Evolutionary conservation across 23 tunicate genomes (phyloP).

Genomic region (Trididemnum miniatum): DNA sequence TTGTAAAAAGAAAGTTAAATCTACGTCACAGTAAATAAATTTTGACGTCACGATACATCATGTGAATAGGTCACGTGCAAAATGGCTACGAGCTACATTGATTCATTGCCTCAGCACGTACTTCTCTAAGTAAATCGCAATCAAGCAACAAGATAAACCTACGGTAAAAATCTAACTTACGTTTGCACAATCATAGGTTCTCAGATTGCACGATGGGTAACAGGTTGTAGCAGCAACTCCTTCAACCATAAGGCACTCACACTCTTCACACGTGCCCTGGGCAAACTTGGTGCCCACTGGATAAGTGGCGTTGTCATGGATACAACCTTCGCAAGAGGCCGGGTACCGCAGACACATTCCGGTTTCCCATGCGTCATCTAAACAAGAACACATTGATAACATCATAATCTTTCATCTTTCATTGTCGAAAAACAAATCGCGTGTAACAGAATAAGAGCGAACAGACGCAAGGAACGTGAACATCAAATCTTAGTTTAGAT

Average conservation of each 20-base stretch:
- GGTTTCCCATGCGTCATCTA: conserved; percentile 67
- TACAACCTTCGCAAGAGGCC: conserved; percentile 70
- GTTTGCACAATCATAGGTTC: conserved; percentile 50
- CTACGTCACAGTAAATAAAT: no score
- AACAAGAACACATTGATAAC: no score
- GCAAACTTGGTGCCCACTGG: conserved; percentile 73
- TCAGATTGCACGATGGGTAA: conserved; percentile 65
- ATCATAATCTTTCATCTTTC: no score
- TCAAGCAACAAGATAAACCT: no score
- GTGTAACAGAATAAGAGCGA: no score
- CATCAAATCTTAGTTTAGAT: no score
- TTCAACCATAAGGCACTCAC: conserved; percentile 56
- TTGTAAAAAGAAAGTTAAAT: no score
- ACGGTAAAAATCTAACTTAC: conserved; percentile 58
- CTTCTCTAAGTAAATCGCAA: no score
- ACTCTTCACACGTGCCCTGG: conserved; percentile 80
- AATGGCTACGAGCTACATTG: background rate
- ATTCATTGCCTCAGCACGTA: background rate
- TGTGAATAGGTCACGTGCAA: background rate
- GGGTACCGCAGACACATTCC: conserved; percentile 70
- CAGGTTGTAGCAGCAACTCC: conserved; percentile 44
- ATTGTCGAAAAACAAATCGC: no score
- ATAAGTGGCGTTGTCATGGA: conserved; percentile 41
- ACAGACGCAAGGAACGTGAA: no score
- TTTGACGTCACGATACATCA: no score